phyloP scores from a whole-genome alignment of 2,888 invertebrate genomes.

The Antheraea assamensis region DNA sequence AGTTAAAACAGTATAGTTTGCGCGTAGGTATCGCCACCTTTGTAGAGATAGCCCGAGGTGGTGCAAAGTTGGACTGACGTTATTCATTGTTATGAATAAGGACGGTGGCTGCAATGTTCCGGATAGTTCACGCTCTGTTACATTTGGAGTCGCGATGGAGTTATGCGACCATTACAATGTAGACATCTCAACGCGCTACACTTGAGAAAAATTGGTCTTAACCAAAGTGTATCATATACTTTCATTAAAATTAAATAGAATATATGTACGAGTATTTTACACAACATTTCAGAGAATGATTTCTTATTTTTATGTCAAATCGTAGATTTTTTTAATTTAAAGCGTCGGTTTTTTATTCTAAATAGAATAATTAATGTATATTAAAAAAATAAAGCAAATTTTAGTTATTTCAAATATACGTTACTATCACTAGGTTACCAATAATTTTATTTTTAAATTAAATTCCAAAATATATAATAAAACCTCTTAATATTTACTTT shows the following conservation, averaged over 20 bases:
- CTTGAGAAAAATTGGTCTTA: too few species aligned
- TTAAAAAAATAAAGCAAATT: too few species aligned
- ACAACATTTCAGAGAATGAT: too few species aligned
- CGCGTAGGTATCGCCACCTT: constrained; percentile 21
- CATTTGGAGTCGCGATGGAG: not conserved
- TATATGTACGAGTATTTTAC: too few species aligned
- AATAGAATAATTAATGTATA: too few species aligned
- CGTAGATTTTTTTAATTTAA: too few species aligned
- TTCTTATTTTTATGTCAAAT: too few species aligned
- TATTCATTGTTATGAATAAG: constrained; percentile 24
- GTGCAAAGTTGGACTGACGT: constrained; percentile 23
- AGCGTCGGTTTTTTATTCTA: too few species aligned
- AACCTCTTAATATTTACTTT: not conserved
- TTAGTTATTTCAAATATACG: too few species aligned
- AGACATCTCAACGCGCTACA: not conserved
- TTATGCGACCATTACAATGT: not conserved
- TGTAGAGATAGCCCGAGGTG: constrained; percentile 24
- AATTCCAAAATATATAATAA: not conserved
- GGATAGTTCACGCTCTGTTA: not conserved
- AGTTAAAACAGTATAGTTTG: not conserved
- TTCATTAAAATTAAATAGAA: too few species aligned
- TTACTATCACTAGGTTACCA: not conserved
- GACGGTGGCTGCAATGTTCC: constrained; percentile 11
- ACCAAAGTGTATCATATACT: too few species aligned
- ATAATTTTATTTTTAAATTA: not conserved